phyloP scores from a whole-genome alignment of 2,888 invertebrate genomes.

The Sphaerophoria taeniata region DNA sequence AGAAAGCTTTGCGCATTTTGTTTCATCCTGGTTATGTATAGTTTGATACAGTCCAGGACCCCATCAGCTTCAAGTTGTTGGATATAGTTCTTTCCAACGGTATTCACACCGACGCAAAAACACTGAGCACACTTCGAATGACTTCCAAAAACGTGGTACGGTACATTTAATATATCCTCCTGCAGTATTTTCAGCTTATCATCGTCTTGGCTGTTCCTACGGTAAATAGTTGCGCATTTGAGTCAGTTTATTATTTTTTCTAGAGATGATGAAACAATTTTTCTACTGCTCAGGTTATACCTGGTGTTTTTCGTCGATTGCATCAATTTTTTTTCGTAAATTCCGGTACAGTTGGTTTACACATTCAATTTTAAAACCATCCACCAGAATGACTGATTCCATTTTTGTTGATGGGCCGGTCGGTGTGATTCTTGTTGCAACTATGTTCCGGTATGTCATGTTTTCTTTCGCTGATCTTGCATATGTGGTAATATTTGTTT shows the following conservation, averaged over 20 bases:
- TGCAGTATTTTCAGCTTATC: too few species aligned
- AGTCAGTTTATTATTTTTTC: background rate
- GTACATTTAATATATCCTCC: too few species aligned
- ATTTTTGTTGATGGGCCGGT: conserved; percentile 18
- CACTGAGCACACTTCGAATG: too few species aligned
- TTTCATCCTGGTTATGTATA: too few species aligned
- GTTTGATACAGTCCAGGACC: too few species aligned
- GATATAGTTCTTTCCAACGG: too few species aligned
- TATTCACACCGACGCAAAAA: too few species aligned
- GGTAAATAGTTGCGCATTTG: background rate
- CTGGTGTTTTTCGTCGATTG: background rate
- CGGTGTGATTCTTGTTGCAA: conserved; percentile 6
- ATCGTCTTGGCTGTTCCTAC: background rate
- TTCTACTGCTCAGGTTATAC: background rate
- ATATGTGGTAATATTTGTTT: too few species aligned
- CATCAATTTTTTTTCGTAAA: background rate
- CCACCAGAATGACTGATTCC: conserved; percentile 20
- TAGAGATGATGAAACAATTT: background rate
- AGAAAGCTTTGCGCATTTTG: too few species aligned
- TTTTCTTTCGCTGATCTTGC: background rate
- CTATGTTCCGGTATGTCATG: background rate
- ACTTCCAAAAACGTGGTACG: too few species aligned
- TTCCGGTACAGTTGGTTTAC: background rate
- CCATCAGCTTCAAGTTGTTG: too few species aligned
- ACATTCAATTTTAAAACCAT: conserved; percentile 2